Evolutionary conservation across 2,888 invertebrate species (phyloP), one percentile per base, ranked within the genome.

Genomic region (Dasysyrphus albostriatus): DNA sequence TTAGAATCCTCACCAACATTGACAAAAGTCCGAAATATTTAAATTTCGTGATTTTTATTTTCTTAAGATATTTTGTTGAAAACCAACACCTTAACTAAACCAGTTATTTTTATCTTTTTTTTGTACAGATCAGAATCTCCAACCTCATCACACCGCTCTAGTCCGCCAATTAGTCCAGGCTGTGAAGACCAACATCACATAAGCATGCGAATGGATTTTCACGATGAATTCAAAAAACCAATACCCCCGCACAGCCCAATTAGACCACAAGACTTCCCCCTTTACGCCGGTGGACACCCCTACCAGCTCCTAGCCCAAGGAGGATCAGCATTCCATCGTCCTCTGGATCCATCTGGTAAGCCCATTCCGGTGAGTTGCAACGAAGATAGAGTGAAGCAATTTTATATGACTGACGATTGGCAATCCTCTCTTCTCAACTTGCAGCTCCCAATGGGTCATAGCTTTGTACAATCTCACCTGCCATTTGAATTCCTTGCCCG

Each of bases 401-500:
- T 83, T 42, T 56, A 74, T 88, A 72, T 85, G 56, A 75, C 70
- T 82, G 81, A 83, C 42, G 88, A 87, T 81, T 77, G 74, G 77
- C 80, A 77, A 63, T 73, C 70, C 73, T 80, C 79, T 77, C 72
- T 80, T 83, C 75, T 79, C 77, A 80, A 80, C 81, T 83, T 89
- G 67, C 89, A 93, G 93, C 88, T 93, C 49, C 93, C 94, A 1
- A 93, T 93, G 88, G 91, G 91, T 54, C 93, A 94, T 29, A 91
- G 94, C 89, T 94, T 94, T 59, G 92, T 93, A 90, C 92, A 92
- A 81, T 92, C 91, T 47, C 93, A 91, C 89, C 90, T 93, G 88
- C 93, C 92, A 92, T 94, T 98, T 88, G 98, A 98, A 92, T 98
- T 98, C 96, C 93, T 98, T 88, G 97, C 98, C 6, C 95, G 98